Evolutionary conservation across 2,113 vertebrate species (phyloP), one percentile per base, ranked within the genome.

Genomic region (Chloroceryle aenea): DNA sequence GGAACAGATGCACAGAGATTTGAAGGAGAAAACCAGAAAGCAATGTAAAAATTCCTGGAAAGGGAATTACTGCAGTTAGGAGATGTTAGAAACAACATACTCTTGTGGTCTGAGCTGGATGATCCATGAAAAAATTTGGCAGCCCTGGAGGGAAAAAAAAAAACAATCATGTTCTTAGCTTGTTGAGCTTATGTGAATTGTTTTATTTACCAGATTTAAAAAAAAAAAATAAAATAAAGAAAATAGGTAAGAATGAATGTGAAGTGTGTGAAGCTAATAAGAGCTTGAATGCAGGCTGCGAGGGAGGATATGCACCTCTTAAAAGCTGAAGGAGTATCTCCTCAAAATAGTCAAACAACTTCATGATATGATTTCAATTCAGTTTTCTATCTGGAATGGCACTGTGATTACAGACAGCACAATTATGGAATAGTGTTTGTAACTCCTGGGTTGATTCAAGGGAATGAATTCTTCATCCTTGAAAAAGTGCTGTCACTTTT

Each of bases 401-500:
- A 27, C 22, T 43, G 56, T 29, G 55, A 38, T 76, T 85, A 74
- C 38, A 89, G 9, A 9, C 34, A 92, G 22, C 17, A 1, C 89
- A 81, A 81, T 90, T 85, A 92, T 61, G 50, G 92, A 97, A 85
- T 43, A 96, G 27, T 59, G 43, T 86, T 91, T 95, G 16, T 59
- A 88, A 52, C 47, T 90, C 96, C 80, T 94, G 3, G 3, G 72
- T 72, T 95, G 47, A 82, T 87, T 92, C 56, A 92, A 96, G 62
- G 63, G 55, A 87, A 92, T 92, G 16, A 93, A 91, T 95, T 93
- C 67, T 68, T 82, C 42, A 77, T 63, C 50, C 55, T 84, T 82
- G 21, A 69, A 92, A 82, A 29, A 86, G 20, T 77, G 36, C 38
- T 82, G 52, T 74, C 67, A 92, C 26, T 96, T 79, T 96, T 89